Percentiles rank a stretch among this genome's conserved stretches.
phyloP scores from a whole-genome alignment of 2,113 vertebrate species.

The Tiliqua scincoides region DNA sequence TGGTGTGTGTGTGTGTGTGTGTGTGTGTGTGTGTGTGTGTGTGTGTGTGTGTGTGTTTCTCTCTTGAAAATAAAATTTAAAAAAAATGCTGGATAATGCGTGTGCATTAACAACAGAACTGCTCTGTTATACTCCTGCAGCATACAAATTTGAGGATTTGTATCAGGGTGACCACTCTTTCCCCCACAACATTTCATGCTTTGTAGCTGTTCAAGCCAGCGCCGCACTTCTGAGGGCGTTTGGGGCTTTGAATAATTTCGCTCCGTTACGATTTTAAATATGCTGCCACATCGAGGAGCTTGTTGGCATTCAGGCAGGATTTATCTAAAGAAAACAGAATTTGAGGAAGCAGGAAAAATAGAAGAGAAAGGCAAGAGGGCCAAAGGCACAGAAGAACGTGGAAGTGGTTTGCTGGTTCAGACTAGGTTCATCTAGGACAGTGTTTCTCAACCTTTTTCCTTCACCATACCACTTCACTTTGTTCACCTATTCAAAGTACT shows the following conservation, averaged over 20 bases:
- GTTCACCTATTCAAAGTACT: no score
- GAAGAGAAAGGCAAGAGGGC: no score
- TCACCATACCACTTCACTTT: no score
- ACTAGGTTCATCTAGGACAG: no score
- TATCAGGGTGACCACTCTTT: not conserved
- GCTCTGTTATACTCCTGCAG: not conserved
- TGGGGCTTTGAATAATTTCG: not conserved
- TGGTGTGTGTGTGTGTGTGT: no score
- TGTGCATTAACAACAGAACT: not conserved
- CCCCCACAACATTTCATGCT: not conserved
- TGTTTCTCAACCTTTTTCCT: no score
- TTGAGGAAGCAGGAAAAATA: not conserved
- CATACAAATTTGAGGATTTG: not conserved
- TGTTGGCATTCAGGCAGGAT: not conserved
- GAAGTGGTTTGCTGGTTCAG: no score
- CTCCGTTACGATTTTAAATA: not conserved
- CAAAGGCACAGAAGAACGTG: no score
- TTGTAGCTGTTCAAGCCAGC: not conserved
- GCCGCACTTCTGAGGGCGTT: not conserved
- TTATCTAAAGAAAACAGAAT: not conserved
- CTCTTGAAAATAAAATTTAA: slow-evolving; percentile 1
- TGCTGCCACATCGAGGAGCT: not conserved
- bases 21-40: no score
- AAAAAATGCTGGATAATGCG: not conserved
- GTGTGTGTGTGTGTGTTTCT: no score